Evolutionary conservation across 2,797 vertebrate genomes (phyloP).

Genomic region (Acipenser oxyrinchus): DNA sequence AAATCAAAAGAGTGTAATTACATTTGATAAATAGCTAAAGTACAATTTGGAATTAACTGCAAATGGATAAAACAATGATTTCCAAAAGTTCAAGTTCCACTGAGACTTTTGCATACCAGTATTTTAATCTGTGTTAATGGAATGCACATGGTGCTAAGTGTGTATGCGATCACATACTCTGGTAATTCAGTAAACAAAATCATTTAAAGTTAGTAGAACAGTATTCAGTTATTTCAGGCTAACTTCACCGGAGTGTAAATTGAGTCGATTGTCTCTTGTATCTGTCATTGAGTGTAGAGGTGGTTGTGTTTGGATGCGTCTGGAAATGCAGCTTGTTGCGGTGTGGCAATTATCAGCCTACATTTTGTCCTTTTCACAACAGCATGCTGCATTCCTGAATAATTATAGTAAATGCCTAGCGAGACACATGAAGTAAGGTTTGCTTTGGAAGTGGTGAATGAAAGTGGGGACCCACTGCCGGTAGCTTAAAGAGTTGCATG

Average conservation of each 20-base stretch:
- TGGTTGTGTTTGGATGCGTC: conserved; percentile 42
- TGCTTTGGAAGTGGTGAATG: conserved; percentile 37
- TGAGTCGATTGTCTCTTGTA: conserved; percentile 34
- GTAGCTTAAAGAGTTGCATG: conserved; percentile 6
- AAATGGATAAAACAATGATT: too few species aligned
- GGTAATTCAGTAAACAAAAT: too few species aligned
- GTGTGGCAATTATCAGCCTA: conserved; percentile 13
- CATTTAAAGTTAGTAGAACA: background rate
- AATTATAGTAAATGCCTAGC: conserved; percentile 34
- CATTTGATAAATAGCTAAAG: too few species aligned
- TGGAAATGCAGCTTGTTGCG: conserved; percentile 33
- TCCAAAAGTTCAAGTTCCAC: too few species aligned
- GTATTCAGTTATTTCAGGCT: conserved; percentile 17
- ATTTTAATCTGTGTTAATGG: too few species aligned
- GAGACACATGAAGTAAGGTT: conserved; percentile 34
- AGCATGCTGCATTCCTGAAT: conserved; percentile 27
- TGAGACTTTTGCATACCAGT: too few species aligned
- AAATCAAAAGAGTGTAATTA: too few species aligned
- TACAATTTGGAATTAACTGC: too few species aligned
- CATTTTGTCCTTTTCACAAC: conserved; percentile 30
- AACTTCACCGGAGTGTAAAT: conserved; percentile 33
- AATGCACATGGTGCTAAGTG: too few species aligned
- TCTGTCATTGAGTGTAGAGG: conserved; percentile 36
- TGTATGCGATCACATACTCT: too few species aligned
- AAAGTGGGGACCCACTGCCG: conserved; percentile 25